Base-by-base conservation (phyloP, 53 echinoderm and acorn worm genomes). In the Pentamera pediparva region DNA sequence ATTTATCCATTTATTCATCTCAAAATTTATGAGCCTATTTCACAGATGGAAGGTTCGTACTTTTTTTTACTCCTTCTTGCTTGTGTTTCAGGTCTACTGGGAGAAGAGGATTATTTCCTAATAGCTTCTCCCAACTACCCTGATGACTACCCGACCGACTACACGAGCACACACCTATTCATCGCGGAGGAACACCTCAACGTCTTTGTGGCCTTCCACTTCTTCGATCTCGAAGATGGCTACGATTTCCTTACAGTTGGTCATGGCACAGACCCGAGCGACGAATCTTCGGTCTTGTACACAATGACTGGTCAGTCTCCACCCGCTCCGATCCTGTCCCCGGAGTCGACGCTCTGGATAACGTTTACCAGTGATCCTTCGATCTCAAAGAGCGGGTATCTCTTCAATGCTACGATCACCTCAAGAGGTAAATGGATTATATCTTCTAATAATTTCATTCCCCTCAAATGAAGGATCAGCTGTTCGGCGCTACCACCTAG, bases 211-310 rank as follows among this genome's bases (percentile, higher is more conserved):
- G 28, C 25, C 1, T 70, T 70, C 51, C 11, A 32, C 6, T 32
- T 26, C 12, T 70, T 70, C 51, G 26, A 70, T 32, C n/a, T 51
- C 7, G 70, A 70, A 35, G 49, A 48, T 18, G 70, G 70, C 7
- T 70, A 70, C 50, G 70, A 70, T 24, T 30, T 48, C 8, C 32
- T 70, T 4, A 51, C 52, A 19, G 70, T 70, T 33, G 70, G 70
- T 29, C 30, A 70, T 34, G 70, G 70, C 5, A 17, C 25, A 17
- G 35, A 70, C 32, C 70, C 52, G 4, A 50, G 17, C 15, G 70
- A 51, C 33, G 70, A 51, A 6, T 18, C n/a, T 3, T 30, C 70
- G 17, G 32, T 50, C 0, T 17, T 47, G 13, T 6, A 4, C 19
- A 32, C 31, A 12, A 28, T 70, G 33, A 33, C 70, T 0, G 70